phyloP scores from a whole-genome alignment of 2,797 vertebrate species.

The Lepilemur ruficaudatus region DNA sequence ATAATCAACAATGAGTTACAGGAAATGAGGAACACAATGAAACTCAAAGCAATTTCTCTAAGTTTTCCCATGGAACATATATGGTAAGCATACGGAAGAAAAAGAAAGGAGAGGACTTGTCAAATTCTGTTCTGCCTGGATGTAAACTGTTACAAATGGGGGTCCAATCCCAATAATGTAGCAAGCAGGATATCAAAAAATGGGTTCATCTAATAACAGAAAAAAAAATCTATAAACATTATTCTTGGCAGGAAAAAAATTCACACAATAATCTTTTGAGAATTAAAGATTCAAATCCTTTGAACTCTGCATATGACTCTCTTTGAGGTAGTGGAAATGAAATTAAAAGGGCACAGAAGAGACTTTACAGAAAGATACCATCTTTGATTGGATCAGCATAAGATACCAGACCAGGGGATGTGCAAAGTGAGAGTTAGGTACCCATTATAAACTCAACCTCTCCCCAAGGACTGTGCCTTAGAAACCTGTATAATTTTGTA shows the following conservation, averaged over 20 bases:
- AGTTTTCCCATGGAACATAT: not conserved
- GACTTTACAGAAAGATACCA: not conserved
- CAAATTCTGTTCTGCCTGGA: not conserved
- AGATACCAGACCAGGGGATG: not conserved
- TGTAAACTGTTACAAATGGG: not conserved
- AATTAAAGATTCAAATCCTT: slow-evolving; percentile 22
- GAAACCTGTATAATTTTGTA: not conserved
- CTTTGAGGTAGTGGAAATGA: not conserved
- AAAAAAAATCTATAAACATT: not conserved
- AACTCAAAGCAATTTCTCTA: not conserved
- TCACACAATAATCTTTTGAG: not conserved
- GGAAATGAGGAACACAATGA: not conserved
- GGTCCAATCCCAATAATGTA: not conserved
- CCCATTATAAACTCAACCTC: not conserved
- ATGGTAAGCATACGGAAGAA: not conserved
- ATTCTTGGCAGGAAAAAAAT: not conserved
- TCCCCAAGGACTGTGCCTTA: not conserved
- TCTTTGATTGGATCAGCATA: not conserved
- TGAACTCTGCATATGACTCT: not conserved
- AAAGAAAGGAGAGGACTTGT: not conserved
- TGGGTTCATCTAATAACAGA: not conserved
- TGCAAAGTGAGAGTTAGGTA: not conserved
- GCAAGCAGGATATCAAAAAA: not conserved
- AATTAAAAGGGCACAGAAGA: not conserved
- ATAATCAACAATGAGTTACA: not conserved